These are phyloP conservation scores for Ennomos quercinarius DNA, from an alignment of 2,888 invertebrate species.

Conservation along the genomic window DNA sequence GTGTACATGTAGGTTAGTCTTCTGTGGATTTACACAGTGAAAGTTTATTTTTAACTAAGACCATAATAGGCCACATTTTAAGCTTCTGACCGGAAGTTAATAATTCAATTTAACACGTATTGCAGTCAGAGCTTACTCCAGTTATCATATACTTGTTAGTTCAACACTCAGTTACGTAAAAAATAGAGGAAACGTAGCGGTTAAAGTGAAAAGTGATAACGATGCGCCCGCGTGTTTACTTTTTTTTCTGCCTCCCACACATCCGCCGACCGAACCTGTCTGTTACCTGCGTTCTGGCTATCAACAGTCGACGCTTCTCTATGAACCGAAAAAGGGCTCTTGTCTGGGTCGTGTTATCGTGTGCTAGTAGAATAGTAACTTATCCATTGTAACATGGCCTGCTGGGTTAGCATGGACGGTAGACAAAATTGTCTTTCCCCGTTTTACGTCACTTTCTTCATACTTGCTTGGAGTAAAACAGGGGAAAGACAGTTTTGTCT, in stretches of 20 bases:
- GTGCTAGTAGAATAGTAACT: too few species aligned
- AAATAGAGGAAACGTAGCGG: constrained; percentile 24
- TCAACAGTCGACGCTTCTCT: constrained; percentile 54
- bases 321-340: constrained; percentile 22
- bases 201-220: constrained; percentile 47
- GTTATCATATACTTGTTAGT: too few species aligned
- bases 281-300: constrained; percentile 64
- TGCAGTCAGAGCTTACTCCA: too few species aligned
- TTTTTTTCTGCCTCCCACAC: constrained; percentile 59
- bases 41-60: neutral
- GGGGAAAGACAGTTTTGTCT: too few species aligned
- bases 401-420: too few species aligned
- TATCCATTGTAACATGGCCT: too few species aligned
- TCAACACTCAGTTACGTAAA: constrained; percentile 8
- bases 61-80: too few species aligned
- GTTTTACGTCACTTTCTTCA: too few species aligned
- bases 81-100: too few species aligned
- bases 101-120: neutral
- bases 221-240: constrained; percentile 59
- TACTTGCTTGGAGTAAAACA: too few species aligned
- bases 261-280: constrained; percentile 62
- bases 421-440: too few species aligned
- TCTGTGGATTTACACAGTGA: neutral
- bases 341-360: neutral
- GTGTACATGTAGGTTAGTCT: too few species aligned